Conservation (phyloP, 2,113 vertebrate species). For the Odobenus rosmarus region DNA sequence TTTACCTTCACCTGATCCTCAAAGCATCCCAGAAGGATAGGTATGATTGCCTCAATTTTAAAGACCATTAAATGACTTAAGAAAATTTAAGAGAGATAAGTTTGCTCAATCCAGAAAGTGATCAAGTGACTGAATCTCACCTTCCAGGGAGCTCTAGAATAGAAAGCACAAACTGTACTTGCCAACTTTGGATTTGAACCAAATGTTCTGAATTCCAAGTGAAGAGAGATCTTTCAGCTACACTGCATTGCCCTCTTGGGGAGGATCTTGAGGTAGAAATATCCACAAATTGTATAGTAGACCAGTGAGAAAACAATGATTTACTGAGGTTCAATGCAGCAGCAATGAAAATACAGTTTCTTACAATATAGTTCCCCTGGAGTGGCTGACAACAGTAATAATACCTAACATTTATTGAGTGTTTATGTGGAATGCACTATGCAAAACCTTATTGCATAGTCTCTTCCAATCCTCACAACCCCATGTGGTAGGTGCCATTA, state of each 20-base stretch:
- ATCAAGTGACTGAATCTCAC: neutral
- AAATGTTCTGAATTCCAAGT: slow-evolving; percentile 50
- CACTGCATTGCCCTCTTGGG: neutral
- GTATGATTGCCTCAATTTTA: neutral
- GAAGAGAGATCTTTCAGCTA: slow-evolving; percentile 14
- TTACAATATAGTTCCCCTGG: neutral
- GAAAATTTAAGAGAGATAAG: neutral
- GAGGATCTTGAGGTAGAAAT: neutral
- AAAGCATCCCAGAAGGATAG: neutral
- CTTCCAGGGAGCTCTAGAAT: neutral
- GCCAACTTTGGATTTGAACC: slow-evolving; percentile 15
- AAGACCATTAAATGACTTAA: neutral
- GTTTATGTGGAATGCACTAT: neutral
- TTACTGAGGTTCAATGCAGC: neutral
- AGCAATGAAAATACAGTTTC: neutral
- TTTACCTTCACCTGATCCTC: neutral
- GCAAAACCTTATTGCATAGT: neutral
- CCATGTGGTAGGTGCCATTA: neutral
- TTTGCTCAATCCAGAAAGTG: neutral
- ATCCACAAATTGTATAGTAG: slow-evolving; percentile 38
- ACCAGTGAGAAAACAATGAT: neutral
- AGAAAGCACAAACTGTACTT: neutral
- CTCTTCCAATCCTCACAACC: slow-evolving; percentile 35
- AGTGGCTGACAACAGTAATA: slow-evolving; percentile 40
- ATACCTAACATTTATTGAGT: neutral